These are phyloP conservation scores for Trachurus trachurus DNA, from an alignment of 2,797 vertebrate species.

Conservation along the genomic window DNA sequence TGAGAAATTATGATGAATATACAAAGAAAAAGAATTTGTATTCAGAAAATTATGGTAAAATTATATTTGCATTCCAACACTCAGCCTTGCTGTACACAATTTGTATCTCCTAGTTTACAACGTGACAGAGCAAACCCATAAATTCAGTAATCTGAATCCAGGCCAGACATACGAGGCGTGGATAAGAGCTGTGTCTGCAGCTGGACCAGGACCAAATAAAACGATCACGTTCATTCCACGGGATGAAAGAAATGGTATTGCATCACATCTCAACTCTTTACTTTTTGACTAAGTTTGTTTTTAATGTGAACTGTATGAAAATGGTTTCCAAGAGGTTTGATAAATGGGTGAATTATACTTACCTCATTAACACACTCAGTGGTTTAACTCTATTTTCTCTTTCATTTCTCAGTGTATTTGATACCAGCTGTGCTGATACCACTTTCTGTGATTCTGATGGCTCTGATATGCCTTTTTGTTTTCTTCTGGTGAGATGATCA, in stretches of 20 bases:
- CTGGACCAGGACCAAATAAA: conserved; percentile 69
- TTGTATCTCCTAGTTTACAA: conserved; percentile 63
- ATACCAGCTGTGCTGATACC: accelerated
- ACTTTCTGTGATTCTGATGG: accelerated
- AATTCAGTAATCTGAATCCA: conserved; percentile 53
- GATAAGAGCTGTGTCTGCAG: conserved; percentile 77
- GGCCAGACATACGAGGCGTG: conserved; percentile 70
- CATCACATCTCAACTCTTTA: background rate
- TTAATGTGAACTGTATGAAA: background rate
- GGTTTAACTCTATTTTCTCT: background rate
- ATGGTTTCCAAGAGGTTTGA: background rate
- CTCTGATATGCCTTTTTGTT: accelerated
- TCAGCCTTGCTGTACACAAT: conserved; percentile 11
- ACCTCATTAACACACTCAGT: background rate
- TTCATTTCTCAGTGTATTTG: conserved; percentile 30
- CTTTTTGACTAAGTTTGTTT: background rate
- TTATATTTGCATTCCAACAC: background rate
- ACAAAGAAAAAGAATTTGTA: too few relatives aligned
- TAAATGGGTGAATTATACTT: background rate
- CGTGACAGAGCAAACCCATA: conserved; percentile 31
- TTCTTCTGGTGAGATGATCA: conserved; percentile 56
- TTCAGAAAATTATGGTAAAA: background rate
- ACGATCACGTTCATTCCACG: conserved; percentile 54
- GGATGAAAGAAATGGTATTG: conserved; percentile 25
- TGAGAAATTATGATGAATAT: too few relatives aligned